Conservation (phyloP, 30 jellyfish, hydroid and myxozoan genomes). For the Hydractinia symbiolongicarpus region DNA sequence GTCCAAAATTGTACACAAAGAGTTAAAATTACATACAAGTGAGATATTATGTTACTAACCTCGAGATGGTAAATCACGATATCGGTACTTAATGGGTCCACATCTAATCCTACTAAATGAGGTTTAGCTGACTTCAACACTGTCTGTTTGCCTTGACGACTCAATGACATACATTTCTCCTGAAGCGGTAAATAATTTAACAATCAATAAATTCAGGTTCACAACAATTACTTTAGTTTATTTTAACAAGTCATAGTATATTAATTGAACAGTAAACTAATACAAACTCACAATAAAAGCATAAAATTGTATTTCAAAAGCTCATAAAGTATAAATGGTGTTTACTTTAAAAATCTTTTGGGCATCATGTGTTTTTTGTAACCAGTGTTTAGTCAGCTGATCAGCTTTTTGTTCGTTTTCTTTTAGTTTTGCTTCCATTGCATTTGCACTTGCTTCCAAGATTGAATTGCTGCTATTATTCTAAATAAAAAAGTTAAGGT, state of each 20-base stretch:
- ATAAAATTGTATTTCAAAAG: no score
- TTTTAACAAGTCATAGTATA: no score
- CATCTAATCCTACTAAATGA: slow-evolving; percentile 84
- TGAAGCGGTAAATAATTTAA: not conserved
- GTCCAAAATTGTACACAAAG: no score
- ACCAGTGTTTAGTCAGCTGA: slow-evolving; percentile 71
- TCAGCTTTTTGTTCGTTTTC: slow-evolving; percentile 76
- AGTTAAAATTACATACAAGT: no score
- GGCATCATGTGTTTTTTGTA: slow-evolving; percentile 57
- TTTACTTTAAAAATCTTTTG: slow-evolving; percentile 71
- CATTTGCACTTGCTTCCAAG: slow-evolving; percentile 22
- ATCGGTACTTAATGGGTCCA: slow-evolving; percentile 88
- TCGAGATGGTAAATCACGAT: slow-evolving; percentile 80
- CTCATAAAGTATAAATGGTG: not conserved
- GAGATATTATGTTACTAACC: slow-evolving; percentile 36
- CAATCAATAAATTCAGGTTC: no score
- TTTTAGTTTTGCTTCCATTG: slow-evolving; percentile 56
- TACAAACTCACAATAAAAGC: no score
- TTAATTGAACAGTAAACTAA: no score
- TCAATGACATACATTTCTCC: slow-evolving; percentile 69
- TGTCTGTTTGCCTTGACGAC: slow-evolving; percentile 77
- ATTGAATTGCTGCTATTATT: not conserved
- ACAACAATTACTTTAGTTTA: no score
- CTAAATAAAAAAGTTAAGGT: not conserved
- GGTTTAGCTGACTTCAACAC: slow-evolving; percentile 80